A percentile compares a stretch with the other conserved stretches of the same genome.
Evolutionary conservation across 2,888 invertebrate genomes (phyloP).

Genomic region (Dexiosoma caninum): DNA sequence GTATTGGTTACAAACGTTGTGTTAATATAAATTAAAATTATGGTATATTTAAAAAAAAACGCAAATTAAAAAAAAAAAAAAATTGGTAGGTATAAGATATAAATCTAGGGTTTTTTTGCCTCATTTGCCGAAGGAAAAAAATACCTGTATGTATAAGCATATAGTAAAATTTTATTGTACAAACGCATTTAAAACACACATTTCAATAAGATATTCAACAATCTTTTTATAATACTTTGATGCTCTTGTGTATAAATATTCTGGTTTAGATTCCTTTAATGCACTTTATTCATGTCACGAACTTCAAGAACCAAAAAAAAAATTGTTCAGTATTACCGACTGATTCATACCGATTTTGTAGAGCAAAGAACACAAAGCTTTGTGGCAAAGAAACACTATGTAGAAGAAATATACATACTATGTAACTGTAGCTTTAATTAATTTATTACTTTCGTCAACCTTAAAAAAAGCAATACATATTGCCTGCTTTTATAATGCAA

Average conservation of each 20-base stretch:
- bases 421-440: not conserved
- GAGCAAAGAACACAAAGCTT: too few relatives aligned
- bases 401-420: too few relatives aligned
- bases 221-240: not conserved
- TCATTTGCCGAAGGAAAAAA: constrained; percentile 31
- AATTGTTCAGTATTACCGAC: constrained; percentile 5
- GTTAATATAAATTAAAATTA: not conserved
- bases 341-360: constrained; percentile 9
- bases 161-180: too few relatives aligned
- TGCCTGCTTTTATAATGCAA: not conserved
- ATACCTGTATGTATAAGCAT: too few relatives aligned
- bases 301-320: constrained; percentile 1
- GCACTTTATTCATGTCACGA: constrained; percentile 53
- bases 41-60: not conserved
- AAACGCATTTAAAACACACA: too few relatives aligned
- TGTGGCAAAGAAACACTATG: not conserved
- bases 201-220: not conserved
- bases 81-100: too few relatives aligned
- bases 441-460: not conserved
- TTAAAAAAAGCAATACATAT: not conserved
- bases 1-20: constrained; percentile 16
- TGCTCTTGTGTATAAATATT: constrained; percentile 4
- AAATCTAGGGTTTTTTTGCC: constrained; percentile 57
- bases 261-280: not conserved
- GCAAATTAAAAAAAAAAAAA: not conserved